These are phyloP conservation scores for Scomber japonicus DNA, from an alignment of 2,113 vertebrate genomes.

Conservation along the genomic window DNA sequence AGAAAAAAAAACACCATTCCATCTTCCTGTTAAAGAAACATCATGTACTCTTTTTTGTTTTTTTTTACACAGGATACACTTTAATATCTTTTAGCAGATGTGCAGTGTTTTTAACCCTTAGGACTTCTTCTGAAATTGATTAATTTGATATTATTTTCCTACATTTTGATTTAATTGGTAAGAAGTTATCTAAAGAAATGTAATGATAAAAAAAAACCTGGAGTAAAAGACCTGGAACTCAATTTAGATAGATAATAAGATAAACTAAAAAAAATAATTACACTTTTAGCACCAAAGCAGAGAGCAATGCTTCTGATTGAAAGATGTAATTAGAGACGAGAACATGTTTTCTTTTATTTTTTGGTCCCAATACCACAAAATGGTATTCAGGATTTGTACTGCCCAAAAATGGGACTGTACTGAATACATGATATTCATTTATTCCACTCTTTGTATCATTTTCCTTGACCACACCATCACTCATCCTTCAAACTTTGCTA, in stretches of 20 bases:
- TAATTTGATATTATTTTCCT: slow-evolving; percentile 1
- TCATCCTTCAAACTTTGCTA: not conserved
- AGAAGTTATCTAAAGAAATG: slow-evolving; percentile 17
- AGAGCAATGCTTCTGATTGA: slow-evolving; percentile 41
- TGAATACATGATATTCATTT: not conserved
- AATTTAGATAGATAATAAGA: slow-evolving; percentile 65
- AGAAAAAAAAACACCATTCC: not conserved
- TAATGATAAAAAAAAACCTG: not conserved
- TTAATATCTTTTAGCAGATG: not conserved
- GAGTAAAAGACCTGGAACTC: slow-evolving; percentile 28
- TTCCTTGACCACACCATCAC: not conserved
- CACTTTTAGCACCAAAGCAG: slow-evolving; percentile 40
- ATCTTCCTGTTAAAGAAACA: slow-evolving; percentile 1
- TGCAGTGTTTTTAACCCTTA: not conserved
- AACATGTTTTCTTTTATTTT: slow-evolving; percentile 46
- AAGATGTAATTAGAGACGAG: slow-evolving; percentile 43
- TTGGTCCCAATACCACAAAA: not conserved
- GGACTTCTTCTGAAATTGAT: slow-evolving; percentile 11
- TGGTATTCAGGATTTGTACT: not conserved
- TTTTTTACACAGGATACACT: not conserved
- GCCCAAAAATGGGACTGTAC: not conserved
- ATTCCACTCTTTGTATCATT: not conserved
- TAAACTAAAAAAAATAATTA: slow-evolving; percentile 49
- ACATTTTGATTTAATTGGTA: slow-evolving; percentile 42
- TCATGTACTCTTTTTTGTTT: no score